Evolutionary conservation across 2,888 invertebrate genomes (phyloP).

Genomic region (Athrips mouffetella): DNA sequence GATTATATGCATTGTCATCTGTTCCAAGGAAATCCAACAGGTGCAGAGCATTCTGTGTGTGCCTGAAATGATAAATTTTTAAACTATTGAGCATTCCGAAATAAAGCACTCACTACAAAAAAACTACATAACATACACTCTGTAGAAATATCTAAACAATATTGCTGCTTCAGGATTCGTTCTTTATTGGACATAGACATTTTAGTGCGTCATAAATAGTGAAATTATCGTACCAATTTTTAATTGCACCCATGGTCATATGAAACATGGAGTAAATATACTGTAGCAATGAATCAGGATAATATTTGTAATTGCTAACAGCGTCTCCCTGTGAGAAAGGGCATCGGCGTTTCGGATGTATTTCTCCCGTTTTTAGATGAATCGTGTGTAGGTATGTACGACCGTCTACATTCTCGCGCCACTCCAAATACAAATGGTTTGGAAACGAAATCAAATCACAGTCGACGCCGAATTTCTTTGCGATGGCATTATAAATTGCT

Average conservation of each 20-base stretch:
- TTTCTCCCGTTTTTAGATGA: conserved; percentile 38
- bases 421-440: conserved; percentile 56
- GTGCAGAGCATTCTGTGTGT: conserved; percentile 41
- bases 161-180: too few species aligned
- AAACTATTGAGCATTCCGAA: background rate
- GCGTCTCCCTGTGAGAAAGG: conserved; percentile 39
- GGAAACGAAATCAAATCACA: conserved; percentile 53
- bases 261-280: conserved; percentile 41
- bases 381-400: conserved; percentile 10
- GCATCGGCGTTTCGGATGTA: conserved; percentile 44
- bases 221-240: conserved; percentile 39
- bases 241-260: conserved; percentile 41
- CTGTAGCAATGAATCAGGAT: conserved; percentile 43
- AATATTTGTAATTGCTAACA: conserved; percentile 32
- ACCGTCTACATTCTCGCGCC: conserved; percentile 31
- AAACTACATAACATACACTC: background rate
- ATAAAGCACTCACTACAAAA: background rate
- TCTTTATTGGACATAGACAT: too few species aligned
- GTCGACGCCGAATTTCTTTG: conserved; percentile 45
- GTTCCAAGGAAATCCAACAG: conserved; percentile 43
- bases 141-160: too few species aligned
- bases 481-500: conserved; percentile 51
- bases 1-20: conserved; percentile 28
- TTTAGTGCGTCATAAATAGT: background rate
- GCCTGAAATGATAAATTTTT: conserved; percentile 33